These are phyloP conservation scores for Pocota personata DNA, from an alignment of 2,888 invertebrate genomes.

Conservation along the genomic window DNA sequence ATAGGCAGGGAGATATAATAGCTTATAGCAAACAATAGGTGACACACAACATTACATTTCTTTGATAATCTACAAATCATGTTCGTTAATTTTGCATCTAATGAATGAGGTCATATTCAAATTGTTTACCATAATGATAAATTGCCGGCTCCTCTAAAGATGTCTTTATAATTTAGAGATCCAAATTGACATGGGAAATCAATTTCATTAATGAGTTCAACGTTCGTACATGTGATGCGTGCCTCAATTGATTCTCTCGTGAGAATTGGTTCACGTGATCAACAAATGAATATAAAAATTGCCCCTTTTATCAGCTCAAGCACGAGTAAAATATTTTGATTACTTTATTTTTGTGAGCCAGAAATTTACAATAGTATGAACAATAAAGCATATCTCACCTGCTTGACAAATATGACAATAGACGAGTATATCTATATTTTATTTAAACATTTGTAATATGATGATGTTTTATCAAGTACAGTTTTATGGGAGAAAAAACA, in stretches of 20 bases:
- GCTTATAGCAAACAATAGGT: not conserved
- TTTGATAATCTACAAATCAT: not conserved
- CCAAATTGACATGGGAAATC: conserved; percentile 16
- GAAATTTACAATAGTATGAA: not conserved
- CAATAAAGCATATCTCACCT: not conserved
- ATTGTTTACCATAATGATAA: not conserved
- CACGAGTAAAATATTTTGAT: not conserved
- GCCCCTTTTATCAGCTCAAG: not conserved
- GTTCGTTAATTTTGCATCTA: not conserved
- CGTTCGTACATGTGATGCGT: conserved; percentile 1
- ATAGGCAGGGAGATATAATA: not conserved
- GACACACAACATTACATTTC: not conserved
- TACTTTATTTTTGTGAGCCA: not conserved
- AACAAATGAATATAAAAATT: not conserved
- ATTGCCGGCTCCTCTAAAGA: not conserved
- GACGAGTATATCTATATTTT: not conserved
- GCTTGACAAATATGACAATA: no score
- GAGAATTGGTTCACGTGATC: not conserved
- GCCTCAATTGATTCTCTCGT: not conserved
- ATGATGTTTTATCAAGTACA: no score
- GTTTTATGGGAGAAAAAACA: no score
- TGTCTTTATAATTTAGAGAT: not conserved
- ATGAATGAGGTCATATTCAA: not conserved
- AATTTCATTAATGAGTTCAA: conserved; percentile 9
- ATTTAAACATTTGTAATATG: not conserved